Percentiles rank a stretch among this genome's conserved stretches.
These are phyloP conservation scores for Drosophila miranda DNA, from an alignment of 1,140 invertebrate genomes.

Conservation along the genomic window DNA sequence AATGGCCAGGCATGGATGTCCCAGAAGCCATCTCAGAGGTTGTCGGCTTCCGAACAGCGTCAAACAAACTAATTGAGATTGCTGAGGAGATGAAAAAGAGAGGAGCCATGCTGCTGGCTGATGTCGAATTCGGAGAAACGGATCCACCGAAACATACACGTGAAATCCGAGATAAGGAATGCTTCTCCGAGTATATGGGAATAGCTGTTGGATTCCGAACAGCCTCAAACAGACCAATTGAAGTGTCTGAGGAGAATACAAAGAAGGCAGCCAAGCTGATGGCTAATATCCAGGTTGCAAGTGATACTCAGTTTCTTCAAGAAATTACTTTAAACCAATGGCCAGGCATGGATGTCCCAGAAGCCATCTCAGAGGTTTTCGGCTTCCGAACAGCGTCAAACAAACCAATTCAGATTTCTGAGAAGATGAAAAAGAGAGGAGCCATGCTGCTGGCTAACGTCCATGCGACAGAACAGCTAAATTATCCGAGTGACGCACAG, in stretches of 20 bases:
- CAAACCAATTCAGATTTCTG: conserved; percentile 18
- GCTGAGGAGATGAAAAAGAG: conserved; percentile 9
- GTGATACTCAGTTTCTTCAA: conserved; percentile 19
- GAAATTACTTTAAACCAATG: conserved; percentile 16
- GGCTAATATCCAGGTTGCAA: conserved; percentile 27
- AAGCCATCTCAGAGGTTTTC: neutral
- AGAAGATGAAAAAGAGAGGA: conserved; percentile 5
- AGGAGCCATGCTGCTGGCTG: conserved; percentile 27
- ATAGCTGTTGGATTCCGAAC: conserved; percentile 4
- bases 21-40: neutral
- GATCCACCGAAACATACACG: neutral
- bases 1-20: conserved; percentile 13
- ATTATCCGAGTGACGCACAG: too few species aligned
- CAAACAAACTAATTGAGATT: conserved; percentile 17
- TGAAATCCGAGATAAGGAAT: too few species aligned
- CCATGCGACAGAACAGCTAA: too few species aligned
- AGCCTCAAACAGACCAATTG: conserved; percentile 12
- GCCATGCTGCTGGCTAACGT: conserved; percentile 9
- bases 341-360: neutral
- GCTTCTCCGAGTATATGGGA: too few species aligned
- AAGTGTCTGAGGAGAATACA: conserved; percentile 7
- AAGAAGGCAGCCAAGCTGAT: neutral
- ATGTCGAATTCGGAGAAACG: conserved; percentile 26
- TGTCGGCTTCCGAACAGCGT: conserved; percentile 6
- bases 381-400: conserved; percentile 12